Evolutionary conservation across 1,140 invertebrate genomes (phyloP).

Genomic region (Dysdera silvatica): DNA sequence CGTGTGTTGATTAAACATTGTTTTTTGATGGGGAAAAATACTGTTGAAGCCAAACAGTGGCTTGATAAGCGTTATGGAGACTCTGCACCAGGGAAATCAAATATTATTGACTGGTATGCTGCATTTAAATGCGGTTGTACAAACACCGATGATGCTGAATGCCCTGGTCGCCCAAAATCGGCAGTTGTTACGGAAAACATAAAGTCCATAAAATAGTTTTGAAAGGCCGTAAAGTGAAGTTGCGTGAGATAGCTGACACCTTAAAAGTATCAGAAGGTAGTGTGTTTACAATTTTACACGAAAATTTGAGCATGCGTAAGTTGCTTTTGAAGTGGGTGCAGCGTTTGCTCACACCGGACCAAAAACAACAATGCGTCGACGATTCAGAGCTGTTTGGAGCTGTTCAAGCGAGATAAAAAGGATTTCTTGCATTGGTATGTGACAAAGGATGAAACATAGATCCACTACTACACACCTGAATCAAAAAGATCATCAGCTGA

Average conservation of each 20-base stretch:
- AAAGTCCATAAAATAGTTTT: constrained; percentile 3
- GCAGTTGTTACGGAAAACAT: constrained; percentile 7
- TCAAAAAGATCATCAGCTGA: constrained; percentile 7
- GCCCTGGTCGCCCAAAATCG: background rate
- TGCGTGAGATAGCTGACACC: background rate
- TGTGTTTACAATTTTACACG: constrained; percentile 10
- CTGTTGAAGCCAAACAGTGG: background rate
- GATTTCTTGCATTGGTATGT: constrained; percentile 5
- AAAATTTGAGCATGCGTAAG: constrained; percentile 10
- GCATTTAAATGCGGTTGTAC: background rate
- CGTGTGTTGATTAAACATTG: background rate
- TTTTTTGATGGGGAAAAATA: background rate
- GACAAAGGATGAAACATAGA: constrained; percentile 6
- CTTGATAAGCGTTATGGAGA: background rate
- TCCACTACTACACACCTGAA: constrained; percentile 1
- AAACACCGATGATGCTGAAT: constrained; percentile 3
- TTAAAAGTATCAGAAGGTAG: constrained; percentile 1
- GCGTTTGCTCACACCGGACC: background rate
- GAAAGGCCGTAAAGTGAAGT: constrained; percentile 5
- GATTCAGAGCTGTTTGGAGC: background rate
- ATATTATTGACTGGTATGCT: background rate
- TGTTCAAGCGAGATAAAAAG: constrained; percentile 7
- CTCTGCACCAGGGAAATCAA: background rate
- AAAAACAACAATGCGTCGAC: constrained; percentile 3
- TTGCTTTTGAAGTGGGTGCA: constrained; percentile 8